phyloP scores from a whole-genome alignment of 2,797 vertebrate species.

The Sardinella longiceps region DNA sequence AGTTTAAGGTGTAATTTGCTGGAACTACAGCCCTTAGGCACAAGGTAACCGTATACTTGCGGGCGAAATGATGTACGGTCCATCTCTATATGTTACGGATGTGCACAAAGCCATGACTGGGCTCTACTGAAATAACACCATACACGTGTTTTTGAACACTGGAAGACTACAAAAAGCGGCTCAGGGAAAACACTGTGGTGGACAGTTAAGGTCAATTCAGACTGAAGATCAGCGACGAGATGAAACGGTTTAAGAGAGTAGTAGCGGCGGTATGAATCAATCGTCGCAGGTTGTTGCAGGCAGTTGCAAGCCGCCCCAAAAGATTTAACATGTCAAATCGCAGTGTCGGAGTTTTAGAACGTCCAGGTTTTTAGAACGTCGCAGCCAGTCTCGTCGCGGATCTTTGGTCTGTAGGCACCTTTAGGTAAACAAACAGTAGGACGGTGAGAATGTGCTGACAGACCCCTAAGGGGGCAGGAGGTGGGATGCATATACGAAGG shows the following conservation, averaged over 20 bases:
- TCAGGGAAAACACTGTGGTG: constrained; percentile 8
- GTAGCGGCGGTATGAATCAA: too few species aligned
- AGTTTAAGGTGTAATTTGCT: neutral
- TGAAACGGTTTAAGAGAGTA: too few species aligned
- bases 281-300: too few species aligned
- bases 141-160: neutral
- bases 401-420: too few species aligned
- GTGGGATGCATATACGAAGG: neutral
- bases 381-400: too few species aligned
- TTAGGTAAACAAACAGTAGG: constrained; percentile 21
- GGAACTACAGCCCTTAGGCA: neutral
- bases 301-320: too few species aligned
- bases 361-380: too few species aligned
- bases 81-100: neutral
- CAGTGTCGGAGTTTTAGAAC: too few species aligned
- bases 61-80: neutral
- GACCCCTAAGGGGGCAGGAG: neutral
- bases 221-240: too few species aligned
- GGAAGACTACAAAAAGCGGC: constrained; percentile 4
- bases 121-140: neutral
- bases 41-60: neutral
- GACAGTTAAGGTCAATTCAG: too few species aligned
- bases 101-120: neutral
- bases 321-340: too few species aligned
- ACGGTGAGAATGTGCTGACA: constrained; percentile 15